phyloP scores from a whole-genome alignment of 2,113 vertebrate genomes.

The Triplophysa rosa region DNA sequence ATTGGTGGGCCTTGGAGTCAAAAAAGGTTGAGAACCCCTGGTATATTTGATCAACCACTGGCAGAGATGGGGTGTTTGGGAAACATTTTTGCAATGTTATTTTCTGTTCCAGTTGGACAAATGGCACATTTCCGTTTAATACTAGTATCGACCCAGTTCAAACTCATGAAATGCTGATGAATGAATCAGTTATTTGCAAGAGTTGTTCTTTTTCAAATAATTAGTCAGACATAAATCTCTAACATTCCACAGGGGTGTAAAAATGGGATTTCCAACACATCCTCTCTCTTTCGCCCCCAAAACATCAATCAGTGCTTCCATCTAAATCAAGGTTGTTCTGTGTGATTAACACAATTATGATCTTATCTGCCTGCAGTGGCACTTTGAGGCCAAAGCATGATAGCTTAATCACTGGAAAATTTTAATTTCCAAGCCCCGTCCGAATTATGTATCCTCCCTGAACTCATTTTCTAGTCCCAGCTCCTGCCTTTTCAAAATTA shows the following conservation, averaged over 20 bases:
- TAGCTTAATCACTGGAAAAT: constrained; percentile 48
- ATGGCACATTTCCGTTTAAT: background rate
- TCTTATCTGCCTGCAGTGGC: constrained; percentile 48
- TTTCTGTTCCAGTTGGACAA: too few relatives aligned
- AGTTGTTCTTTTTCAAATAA: constrained; percentile 8
- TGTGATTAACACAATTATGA: constrained; percentile 47
- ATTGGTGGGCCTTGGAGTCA: too few relatives aligned
- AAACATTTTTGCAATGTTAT: too few relatives aligned
- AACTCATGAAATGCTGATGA: constrained; percentile 14
- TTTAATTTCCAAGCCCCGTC: constrained; percentile 34
- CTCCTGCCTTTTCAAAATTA: constrained; percentile 1
- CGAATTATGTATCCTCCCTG: constrained; percentile 42
- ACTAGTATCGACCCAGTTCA: constrained; percentile 13
- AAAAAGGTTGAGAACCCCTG: too few relatives aligned
- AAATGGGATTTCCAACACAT: constrained; percentile 21
- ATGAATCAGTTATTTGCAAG: background rate
- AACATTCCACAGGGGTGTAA: constrained; percentile 8
- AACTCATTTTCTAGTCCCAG: constrained; percentile 23
- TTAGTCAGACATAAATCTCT: constrained; percentile 4
- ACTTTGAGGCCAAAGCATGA: constrained; percentile 51
- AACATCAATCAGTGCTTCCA: constrained; percentile 40
- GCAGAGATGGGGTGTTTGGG: too few relatives aligned
- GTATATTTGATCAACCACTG: too few relatives aligned
- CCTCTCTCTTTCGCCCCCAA: constrained; percentile 19
- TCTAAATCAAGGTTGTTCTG: constrained; percentile 38